phyloP scores from a whole-genome alignment of 2,888 invertebrate species.

The Rhamnusium bicolor region DNA sequence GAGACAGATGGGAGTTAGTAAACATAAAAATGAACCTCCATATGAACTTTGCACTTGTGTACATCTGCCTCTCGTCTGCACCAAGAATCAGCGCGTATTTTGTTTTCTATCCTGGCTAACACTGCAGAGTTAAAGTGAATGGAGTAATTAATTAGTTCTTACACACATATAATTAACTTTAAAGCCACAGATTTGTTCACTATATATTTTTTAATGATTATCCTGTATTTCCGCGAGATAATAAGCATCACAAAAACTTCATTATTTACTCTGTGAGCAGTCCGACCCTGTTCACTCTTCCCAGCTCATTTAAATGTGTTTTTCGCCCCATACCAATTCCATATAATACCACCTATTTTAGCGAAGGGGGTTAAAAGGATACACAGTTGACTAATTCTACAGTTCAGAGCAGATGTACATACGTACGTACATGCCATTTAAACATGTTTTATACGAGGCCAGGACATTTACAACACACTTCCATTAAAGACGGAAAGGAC shows the following conservation, averaged over 20 bases:
- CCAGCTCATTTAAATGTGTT: conserved; percentile 11
- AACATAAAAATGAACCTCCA: too few species aligned
- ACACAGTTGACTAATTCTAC: conserved; percentile 13
- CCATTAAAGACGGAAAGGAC: neutral
- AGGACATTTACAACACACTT: neutral
- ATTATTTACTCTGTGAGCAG: neutral
- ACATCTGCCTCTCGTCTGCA: too few species aligned
- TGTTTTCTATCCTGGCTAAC: too few species aligned
- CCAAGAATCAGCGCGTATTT: too few species aligned
- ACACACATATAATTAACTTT: neutral
- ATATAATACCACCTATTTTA: neutral
- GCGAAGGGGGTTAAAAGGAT: conserved; percentile 19
- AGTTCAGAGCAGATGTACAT: conserved; percentile 24
- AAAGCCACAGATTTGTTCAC: neutral
- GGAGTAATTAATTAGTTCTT: too few species aligned
- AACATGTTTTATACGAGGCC: neutral
- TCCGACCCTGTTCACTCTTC: neutral
- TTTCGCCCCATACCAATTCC: conserved; percentile 12
- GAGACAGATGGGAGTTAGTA: too few species aligned
- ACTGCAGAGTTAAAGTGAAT: too few species aligned
- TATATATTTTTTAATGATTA: neutral
- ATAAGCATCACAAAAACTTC: neutral
- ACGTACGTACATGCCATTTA: neutral
- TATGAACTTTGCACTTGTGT: too few species aligned
- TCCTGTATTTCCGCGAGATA: neutral